Evolutionary conservation across 2,888 invertebrate species (phyloP), one percentile per base, ranked within the genome.

Genomic region (Metellina segmentata): DNA sequence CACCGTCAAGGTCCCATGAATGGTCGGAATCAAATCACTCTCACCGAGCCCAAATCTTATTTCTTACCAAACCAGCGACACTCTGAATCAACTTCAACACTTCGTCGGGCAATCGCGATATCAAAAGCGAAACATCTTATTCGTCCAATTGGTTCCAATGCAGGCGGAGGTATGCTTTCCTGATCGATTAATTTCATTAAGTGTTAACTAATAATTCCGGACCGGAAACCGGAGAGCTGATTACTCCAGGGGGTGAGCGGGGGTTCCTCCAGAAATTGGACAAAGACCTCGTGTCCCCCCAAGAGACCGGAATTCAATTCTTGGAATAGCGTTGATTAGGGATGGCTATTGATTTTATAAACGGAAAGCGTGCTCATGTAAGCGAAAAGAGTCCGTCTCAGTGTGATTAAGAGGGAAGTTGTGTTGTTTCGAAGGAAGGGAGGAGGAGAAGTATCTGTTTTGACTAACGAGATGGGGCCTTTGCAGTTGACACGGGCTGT

Each of bases 161-260:
- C 4, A 34, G 34, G 34, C 34, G 34, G 34, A 4, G 34, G 34
- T 1, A 34, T 34, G 34, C 34, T 4, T 34, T 74, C 51, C 77
- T 16, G 49, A 91, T 87, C 91, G 87, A 81, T 90, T 87, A 72
- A 88, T 87, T 91, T 91, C 87, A 88, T 91, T 91, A 91, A 87
- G 82, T 61, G 86, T 81, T 86, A 78, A 86, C 91, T 91, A 87
- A 91, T 91, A 91, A 91, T 87, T 83, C 75, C 70, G 49, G 71
- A 86, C 85, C 74, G 74, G 90, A 90, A 86, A 71, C 77, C 75
- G 48, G 49, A 53, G 74, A 52, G 83, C 53, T 90, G 85, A 85
- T 90, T 90, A 90, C 90, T 90, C 90, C 34, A 20, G 74, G 85
- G 90, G 78, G n/a, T 48, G 72, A 70, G 34, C 5, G 77, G 69